Base-by-base conservation (phyloP, 92 coral and sea anemone genomes). In the Bergia puertoricense region DNA sequence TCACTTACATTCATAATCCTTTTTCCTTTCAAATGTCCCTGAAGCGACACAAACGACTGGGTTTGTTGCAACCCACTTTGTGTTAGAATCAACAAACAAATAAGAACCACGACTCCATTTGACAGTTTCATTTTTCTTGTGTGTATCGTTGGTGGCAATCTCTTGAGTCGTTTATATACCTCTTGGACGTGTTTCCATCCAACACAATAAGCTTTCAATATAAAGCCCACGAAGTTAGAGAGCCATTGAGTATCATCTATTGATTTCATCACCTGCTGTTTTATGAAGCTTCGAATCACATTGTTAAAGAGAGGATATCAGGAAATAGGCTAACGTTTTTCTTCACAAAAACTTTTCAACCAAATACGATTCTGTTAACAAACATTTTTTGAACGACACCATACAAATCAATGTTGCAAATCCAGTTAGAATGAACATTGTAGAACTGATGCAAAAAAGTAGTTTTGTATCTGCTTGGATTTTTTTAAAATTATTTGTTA, bases 1-100 rank as follows among this genome's bases (percentile, higher is more conserved):
- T 76, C 48, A 42, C 79, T 76, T 76, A 76, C 79, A 9, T 42
- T 76, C 54, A 42, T 76, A 15, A 76, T 42, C 46, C 79, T 42
- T 45, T 76, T 76, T 15, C 79, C 79, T 42, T 9, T 13, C 14
- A 76, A 43, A 42, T 76, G 79, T 30, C 50, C 79, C 22, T 1
- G n/a, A 22, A 76, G 54, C 2, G 79, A 15, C 36, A 39, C 8
- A 42, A 76, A 76, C 11, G 80, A 43, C 54, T 76, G 42, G 48
- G 80, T 41, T 76, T 13, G 48, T 40, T 76, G 13, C 30, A 76
- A 18, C 16, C 6, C 80, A 76, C 38, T 40, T 45, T 76, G 80
- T 42, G 80, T 39, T 42, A 76, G 54, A 16, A 76, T 8, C 23
- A 76, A 76, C 11, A 76, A 76, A 76, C 22, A 45, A 1, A 76